Conservation (phyloP, 2,888 invertebrate genomes). For the Clusia tigrina region DNA sequence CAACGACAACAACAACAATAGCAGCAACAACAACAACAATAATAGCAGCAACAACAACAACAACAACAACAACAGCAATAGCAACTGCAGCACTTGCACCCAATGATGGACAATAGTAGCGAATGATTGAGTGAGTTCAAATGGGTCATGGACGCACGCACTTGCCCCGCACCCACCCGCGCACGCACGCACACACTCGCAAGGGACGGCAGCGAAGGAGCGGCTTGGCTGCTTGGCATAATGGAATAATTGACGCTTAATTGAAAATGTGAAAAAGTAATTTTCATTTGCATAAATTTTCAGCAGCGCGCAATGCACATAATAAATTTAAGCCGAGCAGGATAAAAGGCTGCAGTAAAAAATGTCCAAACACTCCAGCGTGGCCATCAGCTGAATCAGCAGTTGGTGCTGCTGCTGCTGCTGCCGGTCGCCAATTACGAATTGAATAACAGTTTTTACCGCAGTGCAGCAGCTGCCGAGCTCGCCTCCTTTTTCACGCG, state of each 20-base stretch:
- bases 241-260: conserved; percentile 41
- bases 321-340: background rate
- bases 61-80: background rate
- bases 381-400: background rate
- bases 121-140: background rate
- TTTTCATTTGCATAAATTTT: conserved; percentile 4
- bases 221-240: background rate
- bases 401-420: background rate
- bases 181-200: background rate
- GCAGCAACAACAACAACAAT: background rate
- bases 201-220: background rate
- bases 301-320: background rate
- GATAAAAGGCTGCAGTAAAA: background rate
- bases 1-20: conserved; percentile 11
- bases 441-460: too few species aligned
- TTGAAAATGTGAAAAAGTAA: conserved; percentile 39
- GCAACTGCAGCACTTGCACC: background rate
- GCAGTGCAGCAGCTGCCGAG: background rate
- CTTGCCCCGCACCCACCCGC: background rate
- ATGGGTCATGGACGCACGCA: background rate
- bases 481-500: background rate
- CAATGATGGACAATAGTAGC: background rate
- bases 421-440: background rate
- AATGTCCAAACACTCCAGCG: background rate
- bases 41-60: background rate